Conservation (phyloP, 2,888 invertebrate genomes). For the Machimus atricapillus region DNA sequence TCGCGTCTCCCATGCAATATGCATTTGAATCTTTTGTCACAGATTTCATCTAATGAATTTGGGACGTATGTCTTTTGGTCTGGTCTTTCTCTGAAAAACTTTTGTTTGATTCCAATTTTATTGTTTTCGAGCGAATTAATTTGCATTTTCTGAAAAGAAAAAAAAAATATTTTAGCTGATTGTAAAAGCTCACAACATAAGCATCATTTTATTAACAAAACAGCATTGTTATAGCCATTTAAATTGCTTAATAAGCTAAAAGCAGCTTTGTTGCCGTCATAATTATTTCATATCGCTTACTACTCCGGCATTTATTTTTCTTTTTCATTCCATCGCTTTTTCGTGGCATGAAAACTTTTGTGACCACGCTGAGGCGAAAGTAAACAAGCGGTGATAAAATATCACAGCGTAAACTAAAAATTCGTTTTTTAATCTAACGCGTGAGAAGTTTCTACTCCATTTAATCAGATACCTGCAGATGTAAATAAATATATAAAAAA, state of each 20-base stretch:
- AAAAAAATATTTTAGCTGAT: neutral
- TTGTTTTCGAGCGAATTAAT: neutral
- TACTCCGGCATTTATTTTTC: neutral
- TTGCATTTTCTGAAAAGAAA: neutral
- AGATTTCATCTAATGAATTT: constrained; percentile 1
- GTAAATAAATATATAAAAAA: neutral
- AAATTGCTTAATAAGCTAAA: neutral
- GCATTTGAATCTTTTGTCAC: constrained; percentile 23
- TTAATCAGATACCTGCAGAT: neutral
- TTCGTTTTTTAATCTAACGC: neutral
- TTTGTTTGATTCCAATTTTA: neutral
- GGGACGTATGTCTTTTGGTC: neutral
- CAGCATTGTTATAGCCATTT: neutral
- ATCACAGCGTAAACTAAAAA: neutral
- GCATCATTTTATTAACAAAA: neutral
- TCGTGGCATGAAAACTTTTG: neutral
- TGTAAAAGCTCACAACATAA: neutral
- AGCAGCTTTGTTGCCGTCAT: neutral
- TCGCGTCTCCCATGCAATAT: neutral
- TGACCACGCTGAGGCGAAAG: neutral
- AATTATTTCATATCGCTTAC: neutral
- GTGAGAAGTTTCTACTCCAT: neutral
- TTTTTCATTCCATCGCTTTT: neutral
- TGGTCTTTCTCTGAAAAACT: neutral
- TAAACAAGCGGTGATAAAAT: neutral